A percentile compares a stretch with the other conserved stretches of the same genome.
phyloP scores from a whole-genome alignment of 2,888 invertebrate genomes.

The Synergus umbraculus region DNA sequence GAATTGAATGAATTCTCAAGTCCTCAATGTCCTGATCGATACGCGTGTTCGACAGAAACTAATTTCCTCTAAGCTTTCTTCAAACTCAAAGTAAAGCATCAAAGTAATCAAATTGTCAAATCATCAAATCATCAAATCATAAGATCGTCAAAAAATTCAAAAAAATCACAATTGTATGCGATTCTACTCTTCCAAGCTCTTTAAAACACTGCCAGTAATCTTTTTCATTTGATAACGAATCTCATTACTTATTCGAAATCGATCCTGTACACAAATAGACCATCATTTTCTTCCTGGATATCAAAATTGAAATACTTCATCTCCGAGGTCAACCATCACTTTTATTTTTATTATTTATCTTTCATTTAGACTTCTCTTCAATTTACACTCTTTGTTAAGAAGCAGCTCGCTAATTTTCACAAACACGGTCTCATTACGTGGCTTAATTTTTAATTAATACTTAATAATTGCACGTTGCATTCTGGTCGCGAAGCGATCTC shows the following conservation, averaged over 20 bases:
- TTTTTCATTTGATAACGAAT: background rate
- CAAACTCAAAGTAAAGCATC: background rate
- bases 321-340: background rate
- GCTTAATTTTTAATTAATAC: background rate
- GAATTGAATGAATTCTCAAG: constrained; percentile 29
- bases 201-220: background rate
- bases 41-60: background rate
- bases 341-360: constrained; percentile 9
- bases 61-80: background rate
- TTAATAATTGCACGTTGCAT: constrained; percentile 12
- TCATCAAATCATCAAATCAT: background rate
- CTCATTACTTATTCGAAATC: background rate
- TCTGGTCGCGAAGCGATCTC: background rate
- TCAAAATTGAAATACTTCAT: background rate
- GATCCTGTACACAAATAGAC: background rate
- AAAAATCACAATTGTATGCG: background rate
- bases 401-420: background rate
- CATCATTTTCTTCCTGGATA: background rate
- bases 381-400: background rate
- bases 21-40: constrained; percentile 4
- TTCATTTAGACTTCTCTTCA: background rate
- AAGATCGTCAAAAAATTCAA: background rate
- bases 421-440: background rate
- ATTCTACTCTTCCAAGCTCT: background rate
- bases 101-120: background rate